Conservation (phyloP, 2,888 invertebrate genomes). For the Drosophila merina region DNA sequence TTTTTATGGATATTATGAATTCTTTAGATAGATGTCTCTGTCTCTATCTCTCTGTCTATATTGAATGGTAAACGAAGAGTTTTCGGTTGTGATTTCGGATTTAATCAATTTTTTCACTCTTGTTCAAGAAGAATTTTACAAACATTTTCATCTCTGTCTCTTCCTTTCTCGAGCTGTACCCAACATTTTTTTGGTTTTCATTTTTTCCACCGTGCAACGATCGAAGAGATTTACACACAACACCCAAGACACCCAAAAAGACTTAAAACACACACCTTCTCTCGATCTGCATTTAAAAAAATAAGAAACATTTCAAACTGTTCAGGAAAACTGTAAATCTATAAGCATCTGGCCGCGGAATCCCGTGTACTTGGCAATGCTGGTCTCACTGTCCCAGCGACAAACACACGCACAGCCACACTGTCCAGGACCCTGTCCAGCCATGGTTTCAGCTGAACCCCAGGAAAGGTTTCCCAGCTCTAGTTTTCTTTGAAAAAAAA, state of each 20-base stretch:
- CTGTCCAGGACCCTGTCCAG: constrained; percentile 2
- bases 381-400: constrained; percentile 64
- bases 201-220: constrained; percentile 37
- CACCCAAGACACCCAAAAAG: not conserved
- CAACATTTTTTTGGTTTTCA: constrained; percentile 71
- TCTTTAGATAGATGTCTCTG: constrained; percentile 24
- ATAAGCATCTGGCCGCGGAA: constrained; percentile 84
- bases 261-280: constrained; percentile 27
- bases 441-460: constrained; percentile 18
- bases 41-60: constrained; percentile 7
- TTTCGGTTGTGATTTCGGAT: constrained; percentile 21
- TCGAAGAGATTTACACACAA: constrained; percentile 32
- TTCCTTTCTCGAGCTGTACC: constrained; percentile 48
- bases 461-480: constrained; percentile 29
- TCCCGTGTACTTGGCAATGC: constrained; percentile 84
- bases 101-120: constrained; percentile 13
- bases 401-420: constrained; percentile 20
- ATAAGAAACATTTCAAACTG: not conserved
- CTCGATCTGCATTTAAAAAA: constrained; percentile 21
- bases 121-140: constrained; percentile 4
- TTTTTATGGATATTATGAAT: constrained; percentile 22
- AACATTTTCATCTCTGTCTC: constrained; percentile 23
- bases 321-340: constrained; percentile 56
- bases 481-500: not conserved
- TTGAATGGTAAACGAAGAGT: constrained; percentile 37